These are phyloP conservation scores for Brachyopa scutellaris DNA, from an alignment of 2,888 invertebrate species.

Conservation along the genomic window DNA sequence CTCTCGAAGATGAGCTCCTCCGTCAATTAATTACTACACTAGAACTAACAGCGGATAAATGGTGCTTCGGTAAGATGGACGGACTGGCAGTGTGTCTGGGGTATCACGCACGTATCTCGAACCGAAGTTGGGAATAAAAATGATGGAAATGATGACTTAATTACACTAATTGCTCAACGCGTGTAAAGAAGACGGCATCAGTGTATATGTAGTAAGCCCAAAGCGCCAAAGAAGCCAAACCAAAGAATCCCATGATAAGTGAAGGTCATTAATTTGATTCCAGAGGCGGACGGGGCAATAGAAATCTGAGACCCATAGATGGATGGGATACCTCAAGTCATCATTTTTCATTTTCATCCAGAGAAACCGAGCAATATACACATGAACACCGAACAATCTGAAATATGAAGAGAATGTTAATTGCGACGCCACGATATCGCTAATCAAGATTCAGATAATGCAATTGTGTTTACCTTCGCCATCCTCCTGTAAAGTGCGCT, in stretches of 20 bases:
- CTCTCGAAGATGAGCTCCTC: constrained; percentile 46
- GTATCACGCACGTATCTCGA: constrained; percentile 59
- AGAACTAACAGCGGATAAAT: constrained; percentile 68
- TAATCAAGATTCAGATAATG: constrained; percentile 56
- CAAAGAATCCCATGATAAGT: constrained; percentile 63
- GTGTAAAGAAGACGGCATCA: constrained; percentile 37
- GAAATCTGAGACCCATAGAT: constrained; percentile 57
- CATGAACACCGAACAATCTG: not conserved
- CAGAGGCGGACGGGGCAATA: constrained; percentile 6
- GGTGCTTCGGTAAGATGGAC: constrained; percentile 18
- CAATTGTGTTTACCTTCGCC: constrained; percentile 55
- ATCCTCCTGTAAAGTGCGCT: constrained; percentile 27
- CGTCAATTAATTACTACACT: constrained; percentile 65
- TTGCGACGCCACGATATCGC: constrained; percentile 55
- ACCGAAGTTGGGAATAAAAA: constrained; percentile 57
- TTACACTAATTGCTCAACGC: constrained; percentile 72
- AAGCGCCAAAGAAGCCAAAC: constrained; percentile 34
- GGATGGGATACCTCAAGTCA: constrained; percentile 58
- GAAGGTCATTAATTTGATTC: constrained; percentile 69
- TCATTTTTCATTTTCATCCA: constrained; percentile 63
- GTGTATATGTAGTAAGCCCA: constrained; percentile 33
- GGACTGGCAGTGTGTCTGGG: constrained; percentile 6
- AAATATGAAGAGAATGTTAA: constrained; percentile 54
- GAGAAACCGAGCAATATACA: not conserved
- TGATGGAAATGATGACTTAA: constrained; percentile 71